A percentile compares a stretch with the other conserved stretches of the same genome.
phyloP scores from a whole-genome alignment of 2,113 vertebrate genomes.

The Zosterops pallidus region DNA sequence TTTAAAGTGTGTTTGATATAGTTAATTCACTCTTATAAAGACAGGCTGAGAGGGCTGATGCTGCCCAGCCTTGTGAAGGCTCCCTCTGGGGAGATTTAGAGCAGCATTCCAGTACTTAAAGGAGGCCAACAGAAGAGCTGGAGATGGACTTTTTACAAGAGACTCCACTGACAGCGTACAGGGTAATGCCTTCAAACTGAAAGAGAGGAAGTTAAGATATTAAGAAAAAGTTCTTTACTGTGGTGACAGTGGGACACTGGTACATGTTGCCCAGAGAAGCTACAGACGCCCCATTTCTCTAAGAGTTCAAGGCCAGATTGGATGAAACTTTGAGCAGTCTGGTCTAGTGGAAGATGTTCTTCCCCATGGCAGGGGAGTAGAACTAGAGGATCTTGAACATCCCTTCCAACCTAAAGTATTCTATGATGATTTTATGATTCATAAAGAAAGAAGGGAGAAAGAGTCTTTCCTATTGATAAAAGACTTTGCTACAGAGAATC shows the following conservation, averaged over 20 bases:
- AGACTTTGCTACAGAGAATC: background rate
- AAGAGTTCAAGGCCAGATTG: background rate
- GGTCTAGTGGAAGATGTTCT: background rate
- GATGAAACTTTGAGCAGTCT: background rate
- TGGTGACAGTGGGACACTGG: background rate
- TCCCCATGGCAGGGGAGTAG: background rate
- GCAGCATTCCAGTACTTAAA: background rate
- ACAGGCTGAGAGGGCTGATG: background rate
- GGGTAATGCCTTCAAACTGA: background rate
- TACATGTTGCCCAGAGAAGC: background rate
- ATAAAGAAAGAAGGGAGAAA: slow-evolving; percentile 11
- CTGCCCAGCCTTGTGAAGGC: background rate
- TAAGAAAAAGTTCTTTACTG: background rate
- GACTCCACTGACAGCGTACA: background rate
- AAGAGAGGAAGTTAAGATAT: background rate
- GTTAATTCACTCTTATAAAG: background rate
- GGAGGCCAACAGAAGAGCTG: background rate
- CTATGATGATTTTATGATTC: background rate
- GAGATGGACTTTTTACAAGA: background rate
- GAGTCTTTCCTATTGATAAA: background rate
- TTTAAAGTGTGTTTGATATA: background rate
- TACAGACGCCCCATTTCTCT: background rate
- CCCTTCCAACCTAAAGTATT: background rate
- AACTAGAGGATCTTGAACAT: background rate
- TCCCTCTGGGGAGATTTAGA: background rate